Evolutionary conservation across 1,140 invertebrate genomes (phyloP), one percentile per base, ranked within the genome.

Genomic region (Cydia pomonella): DNA sequence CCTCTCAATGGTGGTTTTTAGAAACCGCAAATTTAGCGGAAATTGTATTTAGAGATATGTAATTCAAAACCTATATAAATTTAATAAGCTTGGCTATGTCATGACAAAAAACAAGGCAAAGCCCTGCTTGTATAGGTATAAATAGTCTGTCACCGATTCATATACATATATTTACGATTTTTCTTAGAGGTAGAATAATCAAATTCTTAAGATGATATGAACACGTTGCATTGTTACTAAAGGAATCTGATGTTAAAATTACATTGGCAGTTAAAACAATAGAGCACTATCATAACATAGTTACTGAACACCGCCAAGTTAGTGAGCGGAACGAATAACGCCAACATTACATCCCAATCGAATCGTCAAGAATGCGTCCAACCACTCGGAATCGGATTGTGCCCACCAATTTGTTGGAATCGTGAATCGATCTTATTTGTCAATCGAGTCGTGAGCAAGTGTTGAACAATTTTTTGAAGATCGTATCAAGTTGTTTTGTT

Each of bases 381-480:
- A 18, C 5, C 47, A n/a, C n/a, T 50, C 47, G 47, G n/a, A 50
- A 50, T 50, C 47, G 47, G n/a, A 50, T 50, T n/a, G 47, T 50
- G 47, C n/a, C 47, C 47, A 50, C 47, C 47, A 50, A 50, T 50
- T 50, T 50, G 47, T 50, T 7, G 6, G 4, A 50, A 18, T 50
- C 16, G 47, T 50, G 47, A 50, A 50, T 50, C 47, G 5, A 50
- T 50, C 47, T n/a, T 50, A 18, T 50, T 50, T 50, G 47, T 50
- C 47, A n/a, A 50, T 50, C 47, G 47, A 50, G 18, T 50, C 47
- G 47, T 50, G 47, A 50, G 41, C 41, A 44, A 44, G 47, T 50
- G 47, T 18, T 50, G n/a, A 50, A 50, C 47, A 18, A 50, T 50
- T 50, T 50, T 7, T 50, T 50, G 47, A 18, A 18, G 47, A 50